Percentiles rank a stretch among this genome's conserved stretches.
phyloP scores from a whole-genome alignment of 2,797 vertebrate genomes.

The Acanthis flammea region DNA sequence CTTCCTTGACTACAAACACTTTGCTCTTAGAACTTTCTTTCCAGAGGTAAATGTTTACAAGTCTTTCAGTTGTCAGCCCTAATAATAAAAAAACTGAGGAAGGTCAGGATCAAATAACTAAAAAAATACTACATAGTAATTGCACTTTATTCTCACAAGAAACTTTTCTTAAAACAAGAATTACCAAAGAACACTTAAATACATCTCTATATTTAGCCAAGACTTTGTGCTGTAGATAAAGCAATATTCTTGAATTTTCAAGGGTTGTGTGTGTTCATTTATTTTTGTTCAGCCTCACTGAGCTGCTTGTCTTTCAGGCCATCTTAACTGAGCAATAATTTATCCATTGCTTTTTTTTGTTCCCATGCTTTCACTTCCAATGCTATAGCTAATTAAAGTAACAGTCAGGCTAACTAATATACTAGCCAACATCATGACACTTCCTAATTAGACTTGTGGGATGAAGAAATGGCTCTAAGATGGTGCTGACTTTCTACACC shows the following conservation, averaged over 20 bases:
- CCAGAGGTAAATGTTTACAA: slow-evolving; percentile 85
- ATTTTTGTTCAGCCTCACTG: background rate
- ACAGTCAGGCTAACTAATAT: background rate
- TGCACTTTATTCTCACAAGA: background rate
- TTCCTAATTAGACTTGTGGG: slow-evolving; percentile 3
- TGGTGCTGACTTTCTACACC: background rate
- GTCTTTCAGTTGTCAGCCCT: slow-evolving; percentile 2
- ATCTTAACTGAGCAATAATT: background rate
- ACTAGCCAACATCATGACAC: background rate
- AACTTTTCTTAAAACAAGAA: background rate
- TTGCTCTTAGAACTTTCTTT: slow-evolving; percentile 93
- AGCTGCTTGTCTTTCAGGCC: background rate
- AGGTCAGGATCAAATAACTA: background rate
- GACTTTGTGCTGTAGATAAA: background rate
- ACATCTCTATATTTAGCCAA: background rate
- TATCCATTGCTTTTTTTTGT: slow-evolving; percentile 10
- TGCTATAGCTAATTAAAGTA: slow-evolving; percentile 25
- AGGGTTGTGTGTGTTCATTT: slow-evolving; percentile 18
- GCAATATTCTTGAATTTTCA: background rate
- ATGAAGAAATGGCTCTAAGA: slow-evolving; percentile 26
- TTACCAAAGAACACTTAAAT: background rate
- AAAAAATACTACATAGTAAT: background rate
- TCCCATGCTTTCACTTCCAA: background rate
- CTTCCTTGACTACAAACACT: slow-evolving; percentile 97
- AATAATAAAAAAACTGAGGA: background rate